Evolutionary conservation across 2,888 invertebrate species (phyloP).

Genomic region (Catocala nupta): DNA sequence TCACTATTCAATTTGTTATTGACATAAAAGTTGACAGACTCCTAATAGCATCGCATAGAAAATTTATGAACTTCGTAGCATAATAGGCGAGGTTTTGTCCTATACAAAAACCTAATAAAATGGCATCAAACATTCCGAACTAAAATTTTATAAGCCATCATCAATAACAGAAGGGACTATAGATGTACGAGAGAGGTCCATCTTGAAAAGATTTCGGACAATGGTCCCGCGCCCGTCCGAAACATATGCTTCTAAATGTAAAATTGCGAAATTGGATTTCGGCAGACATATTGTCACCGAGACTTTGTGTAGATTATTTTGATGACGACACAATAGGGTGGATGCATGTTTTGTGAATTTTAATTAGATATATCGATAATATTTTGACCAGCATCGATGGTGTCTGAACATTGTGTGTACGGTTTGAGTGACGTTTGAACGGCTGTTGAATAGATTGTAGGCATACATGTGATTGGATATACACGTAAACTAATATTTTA

Average conservation of each 20-base stretch:
- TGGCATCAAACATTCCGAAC: conserved; percentile 63
- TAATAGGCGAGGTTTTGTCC: conserved; percentile 57
- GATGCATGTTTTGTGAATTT: conserved; percentile 62
- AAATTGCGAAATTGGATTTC: conserved; percentile 84
- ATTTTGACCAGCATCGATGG: conserved; percentile 66
- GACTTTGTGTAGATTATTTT: conserved; percentile 73
- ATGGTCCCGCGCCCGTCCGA: conserved; percentile 65
- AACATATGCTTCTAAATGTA: conserved; percentile 75
- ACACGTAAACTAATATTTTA: too few relatives aligned
- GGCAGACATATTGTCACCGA: conserved; percentile 62
- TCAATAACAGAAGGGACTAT: conserved; percentile 73
- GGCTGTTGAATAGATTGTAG: not conserved
- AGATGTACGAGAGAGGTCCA: conserved; percentile 54
- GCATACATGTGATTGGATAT: too few relatives aligned
- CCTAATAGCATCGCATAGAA: conserved; percentile 41
- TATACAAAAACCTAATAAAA: conserved; percentile 73
- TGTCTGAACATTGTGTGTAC: not conserved
- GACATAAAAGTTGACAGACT: conserved; percentile 51
- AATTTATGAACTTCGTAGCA: conserved; percentile 59
- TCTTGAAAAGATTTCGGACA: conserved; percentile 75
- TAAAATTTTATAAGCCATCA: conserved; percentile 75
- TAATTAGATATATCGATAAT: conserved; percentile 70
- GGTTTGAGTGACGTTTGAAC: not conserved
- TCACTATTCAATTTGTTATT: conserved; percentile 50
- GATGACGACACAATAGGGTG: conserved; percentile 64